Base-by-base conservation (phyloP, 2,797 vertebrate genomes). In the Anolis apletophallus region DNA sequence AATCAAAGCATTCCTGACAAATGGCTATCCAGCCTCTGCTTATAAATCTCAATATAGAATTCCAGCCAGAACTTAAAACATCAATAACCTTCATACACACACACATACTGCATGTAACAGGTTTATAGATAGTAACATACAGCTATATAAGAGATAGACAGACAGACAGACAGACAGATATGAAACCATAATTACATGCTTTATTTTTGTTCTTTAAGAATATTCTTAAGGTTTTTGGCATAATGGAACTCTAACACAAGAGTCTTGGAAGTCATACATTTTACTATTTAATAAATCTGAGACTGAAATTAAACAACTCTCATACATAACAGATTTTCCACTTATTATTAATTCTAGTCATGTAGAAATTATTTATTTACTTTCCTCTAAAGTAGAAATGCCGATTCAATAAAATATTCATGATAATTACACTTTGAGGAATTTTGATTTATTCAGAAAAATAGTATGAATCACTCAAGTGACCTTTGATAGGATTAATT, bases 381-480 rank as follows among this genome's bases (percentile, higher is more conserved):
- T 29, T 88, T 89, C 68, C 74, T 92, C 57, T 40, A 84, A 93
- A 85, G 46, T 68, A 29, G 54, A 68, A 91, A 87, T 90, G 75
- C 13, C 88, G 32, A 55, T 88, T 57, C 88, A 87, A 84, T 91
- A 91, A 94, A 94, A 46, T 36, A 86, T 72, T 61, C 82, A 68
- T 90, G 67, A 91, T 90, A 94, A 93, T 90, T 90, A 86, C 68
- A 85, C 80, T 85, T 88, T 80, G 78, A 85, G 71, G 21, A 50
- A 52, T 92, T 91, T 77, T 85, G 89, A 82, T 91, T 91, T 83
- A 81, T 88, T 83, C 90, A 91, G 83, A 81, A 94, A 92, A 93
- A 91, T 52, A 86, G 57, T 13, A 75, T 61, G 9, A 80, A 36
- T n/a, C 19, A 52, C 36, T 84, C 59, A 80, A 80, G 77, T 61